Percentiles rank a stretch among this genome's conserved stretches.
Conservation (phyloP, 2,888 invertebrate species). For the Diarsia dahlii region DNA sequence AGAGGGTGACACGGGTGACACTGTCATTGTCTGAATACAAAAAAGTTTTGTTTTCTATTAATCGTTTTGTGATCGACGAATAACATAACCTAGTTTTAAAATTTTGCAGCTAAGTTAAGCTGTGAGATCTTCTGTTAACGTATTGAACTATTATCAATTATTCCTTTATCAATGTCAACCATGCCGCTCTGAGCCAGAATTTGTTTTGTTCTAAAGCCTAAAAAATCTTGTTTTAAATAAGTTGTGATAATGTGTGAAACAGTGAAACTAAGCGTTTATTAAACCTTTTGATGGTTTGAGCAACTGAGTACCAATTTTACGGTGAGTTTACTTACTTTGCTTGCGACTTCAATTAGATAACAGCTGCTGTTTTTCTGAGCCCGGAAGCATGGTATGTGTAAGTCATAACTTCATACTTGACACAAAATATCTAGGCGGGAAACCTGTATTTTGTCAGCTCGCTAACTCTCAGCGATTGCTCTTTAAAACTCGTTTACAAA, state of each 20-base stretch:
- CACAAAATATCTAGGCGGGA: constrained; percentile 26
- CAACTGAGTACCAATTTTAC: background rate
- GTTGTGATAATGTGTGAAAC: background rate
- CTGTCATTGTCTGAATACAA: background rate
- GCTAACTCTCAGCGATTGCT: background rate
- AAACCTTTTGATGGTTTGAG: background rate
- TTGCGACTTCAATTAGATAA: background rate
- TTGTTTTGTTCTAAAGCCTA: background rate
- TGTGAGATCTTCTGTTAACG: background rate
- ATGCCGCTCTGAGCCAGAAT: background rate
- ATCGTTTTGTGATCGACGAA: background rate
- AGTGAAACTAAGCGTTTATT: background rate
- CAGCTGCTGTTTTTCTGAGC: constrained; percentile 1
- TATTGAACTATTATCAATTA: background rate
- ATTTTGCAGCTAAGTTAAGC: background rate
- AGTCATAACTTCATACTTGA: too few relatives aligned
- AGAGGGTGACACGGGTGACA: background rate
- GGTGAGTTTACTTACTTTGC: constrained; percentile 20
- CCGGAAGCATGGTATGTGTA: background rate
- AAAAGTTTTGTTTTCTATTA: background rate
- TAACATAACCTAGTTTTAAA: constrained; percentile 15
- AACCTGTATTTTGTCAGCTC: background rate
- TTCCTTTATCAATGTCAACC: background rate
- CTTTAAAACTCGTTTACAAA: background rate
- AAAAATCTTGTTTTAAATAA: background rate